These are phyloP conservation scores for Pseudomugil gertrudae DNA, from an alignment of 2,797 vertebrate genomes.

Conservation along the genomic window DNA sequence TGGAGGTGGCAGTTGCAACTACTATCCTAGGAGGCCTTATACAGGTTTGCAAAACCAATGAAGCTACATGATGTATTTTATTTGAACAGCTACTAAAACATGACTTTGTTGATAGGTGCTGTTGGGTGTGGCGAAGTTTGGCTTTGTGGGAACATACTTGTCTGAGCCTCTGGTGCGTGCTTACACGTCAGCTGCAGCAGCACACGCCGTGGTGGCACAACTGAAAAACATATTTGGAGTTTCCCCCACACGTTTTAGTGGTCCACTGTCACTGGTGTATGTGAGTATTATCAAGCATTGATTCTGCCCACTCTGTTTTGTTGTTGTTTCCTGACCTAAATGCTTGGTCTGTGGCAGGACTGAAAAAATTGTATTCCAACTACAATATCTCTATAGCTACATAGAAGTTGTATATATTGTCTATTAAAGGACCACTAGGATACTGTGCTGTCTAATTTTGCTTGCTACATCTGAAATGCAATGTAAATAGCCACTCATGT, in stretches of 20 bases:
- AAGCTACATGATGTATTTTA: neutral
- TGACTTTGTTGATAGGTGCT: constrained; percentile 80
- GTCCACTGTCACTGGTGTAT: constrained; percentile 82
- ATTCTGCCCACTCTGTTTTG: constrained; percentile 5
- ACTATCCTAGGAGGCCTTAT: constrained; percentile 91
- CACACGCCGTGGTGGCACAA: constrained; percentile 91
- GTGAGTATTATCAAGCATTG: constrained; percentile 72
- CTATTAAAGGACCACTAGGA: neutral
- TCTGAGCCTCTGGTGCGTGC: constrained; percentile 93
- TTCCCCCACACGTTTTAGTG: constrained; percentile 76
- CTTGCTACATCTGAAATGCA: neutral
- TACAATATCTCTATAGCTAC: neutral
- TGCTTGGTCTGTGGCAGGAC: neutral
- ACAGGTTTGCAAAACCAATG: constrained; percentile 82
- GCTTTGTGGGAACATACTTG: constrained; percentile 95
- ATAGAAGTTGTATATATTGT: neutral
- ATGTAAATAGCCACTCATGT: neutral
- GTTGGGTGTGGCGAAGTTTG: constrained; percentile 91
- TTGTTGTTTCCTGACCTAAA: constrained; percentile 3
- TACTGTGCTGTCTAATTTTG: neutral
- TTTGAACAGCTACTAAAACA: constrained; percentile 2
- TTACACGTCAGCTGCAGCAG: constrained; percentile 91
- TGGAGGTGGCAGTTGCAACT: constrained; percentile 89
- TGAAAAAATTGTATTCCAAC: neutral
- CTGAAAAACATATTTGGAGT: constrained; percentile 91